Evolutionary conservation across 1,140 invertebrate species (phyloP), one percentile per base, ranked within the genome.

Genomic region (Melanaphis sacchari): DNA sequence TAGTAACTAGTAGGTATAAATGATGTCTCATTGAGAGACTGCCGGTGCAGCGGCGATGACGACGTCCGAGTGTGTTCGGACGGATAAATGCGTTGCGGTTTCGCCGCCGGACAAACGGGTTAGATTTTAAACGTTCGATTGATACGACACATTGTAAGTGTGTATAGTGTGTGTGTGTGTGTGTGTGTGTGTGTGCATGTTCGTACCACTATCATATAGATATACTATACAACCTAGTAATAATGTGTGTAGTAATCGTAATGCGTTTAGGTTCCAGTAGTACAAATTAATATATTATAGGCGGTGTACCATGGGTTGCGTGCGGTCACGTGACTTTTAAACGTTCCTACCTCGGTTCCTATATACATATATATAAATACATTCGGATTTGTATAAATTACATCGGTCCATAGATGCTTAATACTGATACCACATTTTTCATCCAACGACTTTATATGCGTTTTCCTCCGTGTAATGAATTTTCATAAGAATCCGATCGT

Each of bases 401-500:
- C 18, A 49, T 49, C 46, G 46, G 46, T 36, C 38, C 38, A 84
- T 41, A 84, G 82, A 84, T 84, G 36, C 82, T 41, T 41, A 24
- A 40, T 84, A 1, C 82, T 40, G 82, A 84, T 84, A 84, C 24
- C 22, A 82, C 76, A 82, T 82, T 82, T 82, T 38, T 82, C 76
- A 82, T 82, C 76, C n/a, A 38, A 82, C 76, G 76, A 82, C 36
- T 82, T 82, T 82, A 82, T 82, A 82, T 24, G 76, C 76, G 76
- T 38, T 82, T 82, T 87, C 40, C 26, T 87, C 41, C 84, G 84
- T 46, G 84, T 87, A 87, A 87, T 87, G 84, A 87, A 87, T 87
- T 87, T 87, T 88, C 87, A 88, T 88, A 43, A 87, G 26, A 87
- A 87, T 49, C 46, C 87, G 87, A 88, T 88, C 87, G 46, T 88